Percentiles rank a stretch among this genome's conserved stretches.
Evolutionary conservation across 1,140 invertebrate species (phyloP).

Genomic region (Palaemon carinicauda): DNA sequence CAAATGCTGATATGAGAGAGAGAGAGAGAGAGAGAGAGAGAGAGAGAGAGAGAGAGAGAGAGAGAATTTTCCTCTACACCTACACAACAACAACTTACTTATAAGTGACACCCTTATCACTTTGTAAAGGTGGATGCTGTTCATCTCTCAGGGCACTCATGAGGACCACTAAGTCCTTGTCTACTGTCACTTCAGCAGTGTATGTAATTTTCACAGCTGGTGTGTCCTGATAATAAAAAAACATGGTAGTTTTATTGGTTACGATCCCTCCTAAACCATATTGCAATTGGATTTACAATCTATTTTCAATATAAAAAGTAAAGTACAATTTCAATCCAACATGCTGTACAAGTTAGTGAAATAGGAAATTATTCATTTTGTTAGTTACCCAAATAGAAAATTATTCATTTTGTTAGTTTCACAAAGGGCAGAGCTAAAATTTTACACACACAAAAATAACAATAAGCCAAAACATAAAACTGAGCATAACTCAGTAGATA

Average conservation of each 20-base stretch:
- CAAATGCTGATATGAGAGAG: too few relatives aligned
- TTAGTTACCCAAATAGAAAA: too few relatives aligned
- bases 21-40: background rate
- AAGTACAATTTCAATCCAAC: too few relatives aligned
- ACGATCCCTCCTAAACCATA: background rate
- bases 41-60: background rate
- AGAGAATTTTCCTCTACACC: background rate
- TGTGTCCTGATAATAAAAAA: conserved; percentile 78
- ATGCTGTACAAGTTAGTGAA: too few relatives aligned
- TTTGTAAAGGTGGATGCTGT: conserved; percentile 53
- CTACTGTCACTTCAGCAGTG: conserved; percentile 80
- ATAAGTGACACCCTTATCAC: background rate
- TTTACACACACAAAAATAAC: too few relatives aligned
- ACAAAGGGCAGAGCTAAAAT: too few relatives aligned
- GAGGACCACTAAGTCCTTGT: conserved; percentile 79
- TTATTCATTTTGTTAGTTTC: too few relatives aligned
- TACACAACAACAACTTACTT: background rate
- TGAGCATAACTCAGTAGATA: too few relatives aligned
- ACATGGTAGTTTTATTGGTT: background rate
- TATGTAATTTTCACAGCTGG: conserved; percentile 91
- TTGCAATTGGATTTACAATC: too few relatives aligned
- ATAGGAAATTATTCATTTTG: too few relatives aligned
- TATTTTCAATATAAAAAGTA: too few relatives aligned
- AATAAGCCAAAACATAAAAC: too few relatives aligned
- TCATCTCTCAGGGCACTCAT: conserved; percentile 84